Base-by-base conservation (phyloP, 2,113 vertebrate genomes). In the Alectura lathami region DNA sequence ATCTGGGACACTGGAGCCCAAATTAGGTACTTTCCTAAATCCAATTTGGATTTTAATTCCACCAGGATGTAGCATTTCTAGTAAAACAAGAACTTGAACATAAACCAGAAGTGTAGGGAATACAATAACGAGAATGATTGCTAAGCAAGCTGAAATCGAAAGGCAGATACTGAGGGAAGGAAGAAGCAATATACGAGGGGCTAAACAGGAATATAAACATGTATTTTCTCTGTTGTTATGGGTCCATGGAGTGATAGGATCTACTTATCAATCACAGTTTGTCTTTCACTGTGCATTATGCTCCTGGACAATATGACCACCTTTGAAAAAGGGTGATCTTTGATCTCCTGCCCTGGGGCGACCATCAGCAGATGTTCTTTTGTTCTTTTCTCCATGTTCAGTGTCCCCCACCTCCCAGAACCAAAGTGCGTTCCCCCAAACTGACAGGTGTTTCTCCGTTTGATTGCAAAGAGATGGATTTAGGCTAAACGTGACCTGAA, bases 31-130 rank as follows among this genome's bases (percentile, higher is more conserved):
- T 72, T 62, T 66, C 81, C 83, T 92, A 94, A 97, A 92, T 96
- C 83, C 93, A 93, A 30, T 91, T 88, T 89, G 86, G 85, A 68
- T 96, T 95, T 91, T 94, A 94, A 97, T 96, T 97, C 86, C 89
- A 95, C 69, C 69, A 95, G 81, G 43, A 96, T 88, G 84, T 97
- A 96, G 89, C 94, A 91, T 91, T 93, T 96, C 64, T 91, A 96
- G 94, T 93, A 92, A 97, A 97, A 96, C 72, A 94, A 96, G 94
- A 85, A 93, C 83, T 17, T 93, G 66, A 97, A 90, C 76, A 86
- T 86, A 91, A 95, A 96, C 79, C 94, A 93, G 88, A 83, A 95
- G 78, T 91, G 88, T 69, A 89, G 76, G 76, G 81, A 94, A 92
- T 93, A 92, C 83, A 94, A 79, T 90, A 92, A 81, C 63, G 91